Evolutionary conservation across 2,113 vertebrate species (phyloP).

Genomic region (Istiophorus platypterus): DNA sequence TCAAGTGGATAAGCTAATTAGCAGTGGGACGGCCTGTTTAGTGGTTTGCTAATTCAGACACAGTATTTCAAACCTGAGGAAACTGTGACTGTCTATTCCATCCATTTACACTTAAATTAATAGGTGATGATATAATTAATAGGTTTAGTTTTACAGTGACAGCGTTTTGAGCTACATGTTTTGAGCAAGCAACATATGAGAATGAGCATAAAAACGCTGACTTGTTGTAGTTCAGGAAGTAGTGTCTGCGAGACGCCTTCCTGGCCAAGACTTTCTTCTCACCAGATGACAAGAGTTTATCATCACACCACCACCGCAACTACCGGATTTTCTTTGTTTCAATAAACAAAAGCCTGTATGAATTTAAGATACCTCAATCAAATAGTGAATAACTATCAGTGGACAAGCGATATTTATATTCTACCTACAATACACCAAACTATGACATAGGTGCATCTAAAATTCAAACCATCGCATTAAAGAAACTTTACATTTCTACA

Average conservation of each 20-base stretch:
- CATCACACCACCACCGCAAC: not conserved
- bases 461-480: not conserved
- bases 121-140: too few species aligned
- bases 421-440: not conserved
- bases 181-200: not conserved
- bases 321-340: not conserved
- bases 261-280: conserved; percentile 7
- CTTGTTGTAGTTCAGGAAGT: not conserved
- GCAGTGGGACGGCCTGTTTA: not conserved
- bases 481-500: not conserved
- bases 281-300: conserved; percentile 3
- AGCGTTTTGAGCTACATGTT: not conserved
- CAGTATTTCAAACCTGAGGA: conserved; percentile 4
- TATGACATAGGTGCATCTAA: not conserved
- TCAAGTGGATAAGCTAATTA: conserved; percentile 49
- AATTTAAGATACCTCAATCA: not conserved
- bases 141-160: conserved; percentile 2
- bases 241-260: conserved; percentile 19
- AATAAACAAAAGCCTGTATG: not conserved
- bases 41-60: conserved; percentile 12
- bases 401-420: not conserved
- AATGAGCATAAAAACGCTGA: conserved; percentile 9
- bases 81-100: not conserved
- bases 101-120: not conserved
- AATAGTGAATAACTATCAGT: not conserved